Evolutionary conservation across 1,140 invertebrate species (phyloP), one percentile per base, ranked within the genome.

Genomic region (Cepaea nemoralis): DNA sequence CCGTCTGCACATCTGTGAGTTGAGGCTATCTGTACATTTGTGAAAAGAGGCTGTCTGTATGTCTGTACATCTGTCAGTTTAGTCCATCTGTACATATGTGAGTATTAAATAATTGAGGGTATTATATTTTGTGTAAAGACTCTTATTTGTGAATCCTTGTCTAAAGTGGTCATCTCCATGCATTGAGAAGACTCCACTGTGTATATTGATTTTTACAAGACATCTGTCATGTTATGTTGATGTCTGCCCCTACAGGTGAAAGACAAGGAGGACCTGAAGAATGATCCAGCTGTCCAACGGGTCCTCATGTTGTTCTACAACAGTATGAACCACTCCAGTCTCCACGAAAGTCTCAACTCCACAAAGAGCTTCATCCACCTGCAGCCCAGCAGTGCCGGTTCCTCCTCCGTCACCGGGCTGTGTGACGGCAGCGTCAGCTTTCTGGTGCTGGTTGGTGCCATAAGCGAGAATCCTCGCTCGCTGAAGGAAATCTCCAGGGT

Each of bases 231-330:
- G n/a, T n/a, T n/a, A n/a, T n/a, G n/a, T n/a, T n/a, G n/a, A n/a
- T n/a, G n/a, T n/a, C 42, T 45, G 42, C 42, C n/a, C n/a, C n/a
- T 45, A 45, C 42, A 73, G 37, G 69, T 77, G 1, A 48, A 75
- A 50, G 84, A 85, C 35, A 59, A 73, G 16, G 80, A 86, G n/a
- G 75, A 84, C 16, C 39, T 89, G 1, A 84, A 86, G 59, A 66
- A 83, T 0, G 85, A 86, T 74, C 83, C 85, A 14, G 73, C 87
- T 78, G 87, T 87, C 0, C 83, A 87, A 73, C 77, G 85, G 16
- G 59, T 91, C 40, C 83, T 91, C 16, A 50, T 85, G 55, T 77
- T 91, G 42, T 91, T 91, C 78, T 90, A 90, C 81, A 87, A 88
- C 80, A 84, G 86, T 14, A 91, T 91, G 90, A 87, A 86, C 35